phyloP scores from a whole-genome alignment of 2,888 invertebrate genomes.

The Ormyrus pomaceus region DNA sequence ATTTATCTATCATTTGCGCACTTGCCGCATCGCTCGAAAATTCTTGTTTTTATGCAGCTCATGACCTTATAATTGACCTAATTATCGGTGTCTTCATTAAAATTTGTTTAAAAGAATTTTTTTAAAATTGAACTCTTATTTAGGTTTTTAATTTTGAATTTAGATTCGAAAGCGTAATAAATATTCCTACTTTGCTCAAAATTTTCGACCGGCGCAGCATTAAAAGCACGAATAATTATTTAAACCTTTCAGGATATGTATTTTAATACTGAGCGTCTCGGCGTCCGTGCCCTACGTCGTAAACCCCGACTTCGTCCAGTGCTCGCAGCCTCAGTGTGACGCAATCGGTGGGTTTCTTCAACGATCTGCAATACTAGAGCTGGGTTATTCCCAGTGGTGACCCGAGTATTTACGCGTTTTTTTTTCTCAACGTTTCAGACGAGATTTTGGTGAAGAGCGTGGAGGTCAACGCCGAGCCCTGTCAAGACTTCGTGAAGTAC shows the following conservation, averaged over 20 bases:
- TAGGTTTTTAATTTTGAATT: background rate
- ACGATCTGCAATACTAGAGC: background rate
- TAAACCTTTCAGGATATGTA: constrained; percentile 18
- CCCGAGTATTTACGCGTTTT: too few relatives aligned
- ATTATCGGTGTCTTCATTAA: too few relatives aligned
- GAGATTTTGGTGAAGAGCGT: constrained; percentile 18
- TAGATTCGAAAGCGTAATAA: background rate
- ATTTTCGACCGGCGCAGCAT: background rate
- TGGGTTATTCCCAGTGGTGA: background rate
- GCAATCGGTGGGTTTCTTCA: constrained; percentile 26
- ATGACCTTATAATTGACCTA: too few relatives aligned
- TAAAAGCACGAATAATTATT: background rate
- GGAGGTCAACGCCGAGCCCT: constrained; percentile 17
- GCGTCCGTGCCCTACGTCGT: background rate
- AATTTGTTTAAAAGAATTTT: background rate
- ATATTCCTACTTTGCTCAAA: background rate
- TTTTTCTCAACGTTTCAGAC: background rate
- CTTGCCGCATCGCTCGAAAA: too few relatives aligned
- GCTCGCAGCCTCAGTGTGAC: constrained; percentile 7
- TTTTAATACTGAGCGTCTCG: background rate
- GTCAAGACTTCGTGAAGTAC: constrained; percentile 45
- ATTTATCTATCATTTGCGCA: background rate
- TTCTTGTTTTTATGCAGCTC: too few relatives aligned
- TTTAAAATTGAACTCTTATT: background rate
- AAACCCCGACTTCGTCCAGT: constrained; percentile 31